Evolutionary conservation across 2,797 vertebrate genomes (phyloP), one percentile per base, ranked within the genome.

Genomic region (Borostomias antarcticus): DNA sequence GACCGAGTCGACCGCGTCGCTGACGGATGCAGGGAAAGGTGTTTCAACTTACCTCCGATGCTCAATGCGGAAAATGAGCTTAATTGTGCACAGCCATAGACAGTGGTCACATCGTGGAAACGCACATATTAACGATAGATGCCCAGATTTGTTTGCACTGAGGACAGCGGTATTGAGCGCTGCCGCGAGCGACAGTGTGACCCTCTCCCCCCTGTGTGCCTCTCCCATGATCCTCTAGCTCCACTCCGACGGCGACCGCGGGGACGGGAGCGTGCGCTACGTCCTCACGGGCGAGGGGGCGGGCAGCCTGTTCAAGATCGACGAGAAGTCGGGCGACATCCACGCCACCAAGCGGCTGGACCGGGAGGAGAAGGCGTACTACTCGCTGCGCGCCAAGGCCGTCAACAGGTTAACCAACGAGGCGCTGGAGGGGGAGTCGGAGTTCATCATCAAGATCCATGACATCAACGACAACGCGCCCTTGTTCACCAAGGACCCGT

Each of bases 381-480:
- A 98, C 80, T 93, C 94, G 32, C 93, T 98, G 37, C 94, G 93
- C 72, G 96, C 96, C 69, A 95, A 96, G 79, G 96, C 95, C 61
- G 93, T 98, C 82, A 95, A 98, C 62, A 93, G 94, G 88, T 89
- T 89, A 86, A 96, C 96, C 70, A 89, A 94, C 70, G 89, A 86
- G 75, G 93, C 95, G 43, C 94, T 98, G 74, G 96, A 98, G 89
- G 96, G 95, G 1, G 93, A 95, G 77, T 96, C 95, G 1, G 95
- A 98, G 81, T 98, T 98, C 92, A 92, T 96, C 89, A 96, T 98
- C 89, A 98, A 98, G 92, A 97, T 98, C 89, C 96, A 98, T 60
- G 96, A 98, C 85, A 98, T 98, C 85, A 98, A 98, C 68, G 96
- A 98, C 91, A 98, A 98, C 47, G 96, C 96, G 73, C 96, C 96